Evolutionary conservation across 2,888 invertebrate genomes (phyloP).

Genomic region (Amblyjoppa proteus): DNA sequence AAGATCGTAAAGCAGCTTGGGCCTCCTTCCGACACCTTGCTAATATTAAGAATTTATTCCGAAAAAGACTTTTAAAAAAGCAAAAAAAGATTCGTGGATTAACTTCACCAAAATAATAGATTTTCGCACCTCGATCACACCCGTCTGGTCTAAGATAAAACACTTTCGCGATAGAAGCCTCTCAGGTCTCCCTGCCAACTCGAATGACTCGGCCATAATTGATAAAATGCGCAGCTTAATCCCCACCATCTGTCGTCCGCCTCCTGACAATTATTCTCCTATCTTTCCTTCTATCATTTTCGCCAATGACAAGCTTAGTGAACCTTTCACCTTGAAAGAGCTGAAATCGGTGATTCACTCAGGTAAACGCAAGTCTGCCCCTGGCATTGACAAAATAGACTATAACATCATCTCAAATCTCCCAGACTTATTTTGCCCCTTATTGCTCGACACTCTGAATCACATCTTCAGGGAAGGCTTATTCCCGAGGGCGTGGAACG

Average conservation of each 20-base stretch:
- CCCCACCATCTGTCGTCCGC: conserved; percentile 3
- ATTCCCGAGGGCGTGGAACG: not conserved
- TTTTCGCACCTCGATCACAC: not conserved
- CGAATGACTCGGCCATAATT: not conserved
- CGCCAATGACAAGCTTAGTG: not conserved
- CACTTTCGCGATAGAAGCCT: conserved; percentile 10
- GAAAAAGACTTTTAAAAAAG: not conserved
- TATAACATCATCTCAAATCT: conserved; percentile 9
- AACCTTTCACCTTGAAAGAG: conserved; percentile 6
- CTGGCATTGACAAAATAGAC: conserved; percentile 38
- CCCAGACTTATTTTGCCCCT: not conserved
- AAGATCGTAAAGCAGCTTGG: not conserved
- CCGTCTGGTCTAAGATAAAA: conserved; percentile 5
- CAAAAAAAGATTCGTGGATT: conserved; percentile 17
- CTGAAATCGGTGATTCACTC: not conserved
- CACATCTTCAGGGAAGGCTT: not conserved
- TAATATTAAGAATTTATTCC: not conserved
- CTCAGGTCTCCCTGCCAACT: not conserved
- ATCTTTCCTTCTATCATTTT: conserved; percentile 9
- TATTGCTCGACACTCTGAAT: not conserved
- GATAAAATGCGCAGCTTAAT: not conserved
- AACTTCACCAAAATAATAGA: conserved; percentile 10
- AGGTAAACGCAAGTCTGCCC: conserved; percentile 15
- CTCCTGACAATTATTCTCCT: not conserved
- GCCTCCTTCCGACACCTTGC: not conserved